A percentile compares a stretch with the other conserved stretches of the same genome.
Evolutionary conservation across 2,888 invertebrate species (phyloP).

Genomic region (Myopa tessellatipennis): DNA sequence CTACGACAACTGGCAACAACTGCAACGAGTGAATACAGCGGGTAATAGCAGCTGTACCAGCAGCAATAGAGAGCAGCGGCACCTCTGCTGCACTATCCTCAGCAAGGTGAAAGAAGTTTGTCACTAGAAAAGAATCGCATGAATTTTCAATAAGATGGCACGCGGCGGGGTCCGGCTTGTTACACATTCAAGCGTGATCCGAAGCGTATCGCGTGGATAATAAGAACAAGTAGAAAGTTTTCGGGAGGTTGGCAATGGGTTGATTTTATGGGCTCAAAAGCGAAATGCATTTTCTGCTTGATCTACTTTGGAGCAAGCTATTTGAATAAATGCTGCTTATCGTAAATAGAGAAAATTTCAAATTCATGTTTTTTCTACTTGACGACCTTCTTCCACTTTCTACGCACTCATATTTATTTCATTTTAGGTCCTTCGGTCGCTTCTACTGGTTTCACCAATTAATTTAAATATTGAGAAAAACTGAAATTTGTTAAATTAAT

Average conservation of each 20-base stretch:
- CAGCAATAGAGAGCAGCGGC: background rate
- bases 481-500: too few species aligned
- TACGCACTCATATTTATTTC: background rate
- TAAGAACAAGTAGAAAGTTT: constrained; percentile 5
- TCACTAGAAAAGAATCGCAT: constrained; percentile 15
- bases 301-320: background rate
- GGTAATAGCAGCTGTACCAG: background rate
- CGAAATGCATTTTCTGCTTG: constrained; percentile 6
- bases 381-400: background rate
- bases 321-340: background rate
- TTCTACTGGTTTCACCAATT: too few species aligned
- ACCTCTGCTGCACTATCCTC: background rate
- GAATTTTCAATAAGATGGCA: constrained; percentile 2
- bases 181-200: constrained; percentile 19
- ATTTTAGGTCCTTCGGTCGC: background rate
- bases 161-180: constrained; percentile 10
- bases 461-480: too few species aligned
- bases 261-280: background rate
- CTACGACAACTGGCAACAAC: constrained; percentile 1
- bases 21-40: background rate
- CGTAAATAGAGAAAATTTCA: background rate
- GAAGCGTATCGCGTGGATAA: constrained; percentile 18
- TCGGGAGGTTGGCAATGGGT: background rate
- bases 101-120: constrained; percentile 27
- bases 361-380: background rate